Base-by-base conservation (phyloP, 2,888 invertebrate genomes). In the Agrochola lota region DNA sequence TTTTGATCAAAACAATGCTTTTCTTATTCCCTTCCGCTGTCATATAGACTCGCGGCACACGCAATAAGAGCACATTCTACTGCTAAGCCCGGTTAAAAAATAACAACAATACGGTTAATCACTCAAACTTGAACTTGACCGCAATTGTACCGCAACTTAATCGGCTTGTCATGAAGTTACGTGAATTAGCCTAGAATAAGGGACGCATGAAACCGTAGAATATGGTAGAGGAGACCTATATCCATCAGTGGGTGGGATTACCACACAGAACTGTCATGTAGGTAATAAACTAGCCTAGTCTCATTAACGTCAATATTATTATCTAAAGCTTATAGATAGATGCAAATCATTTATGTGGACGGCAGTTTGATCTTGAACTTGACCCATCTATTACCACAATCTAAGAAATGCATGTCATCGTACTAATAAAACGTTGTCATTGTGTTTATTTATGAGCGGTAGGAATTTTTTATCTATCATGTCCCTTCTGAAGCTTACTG, bases 351-450 rank as follows among this genome's bases (percentile, higher is more conserved):
- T 68, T 35, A 43, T 46, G 17, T 20, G 8, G 15, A 60, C 20
- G 8, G 5, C n/a, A 0, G n/a, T 43, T 20, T 52, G 43, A 23
- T 69, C 30, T n/a, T 70, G 52, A 78, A 69, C 78, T 62, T 78
- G 43, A 78, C 70, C 70, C 3, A 55, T 55, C n/a, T 35, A 57
- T 69, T 62, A 77, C 23, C 23, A 46, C 70, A 78, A 78, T 78
- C 57, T 46, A 15, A 62, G 26, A 77, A 20, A 35, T 63, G n/a
- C 52, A 20, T 52, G 43, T 68, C 77, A 77, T 68, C 30, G 46
- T 23, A 17, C 12, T 12, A 26, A 49, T 62, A 40, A 20, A 46
- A 17, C 46, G 4, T 52, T 63, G 55, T 26, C n/a, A 52, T 23
- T 60, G 23, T 35, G 9, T 46, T 6, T 49, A 72, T 23, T 59